Conservation (phyloP, 2,888 invertebrate species). For the Spisula solida region DNA sequence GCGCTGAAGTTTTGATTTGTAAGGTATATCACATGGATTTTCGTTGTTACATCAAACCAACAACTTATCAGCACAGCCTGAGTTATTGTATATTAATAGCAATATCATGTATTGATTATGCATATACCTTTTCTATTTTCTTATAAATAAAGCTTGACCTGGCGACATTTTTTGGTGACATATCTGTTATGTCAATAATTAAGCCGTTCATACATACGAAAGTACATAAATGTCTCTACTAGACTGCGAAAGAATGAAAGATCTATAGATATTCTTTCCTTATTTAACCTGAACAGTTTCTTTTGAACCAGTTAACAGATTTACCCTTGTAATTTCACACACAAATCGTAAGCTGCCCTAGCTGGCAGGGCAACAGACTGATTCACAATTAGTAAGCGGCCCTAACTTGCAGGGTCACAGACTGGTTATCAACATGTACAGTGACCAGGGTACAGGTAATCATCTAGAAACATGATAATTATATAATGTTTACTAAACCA, state of each 20-base stretch:
- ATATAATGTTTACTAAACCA: constrained; percentile 17
- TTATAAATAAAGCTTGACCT: background rate
- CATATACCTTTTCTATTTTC: background rate
- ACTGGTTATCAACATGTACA: background rate
- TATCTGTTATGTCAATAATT: constrained; percentile 18
- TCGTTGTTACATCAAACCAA: background rate
- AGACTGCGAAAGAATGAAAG: background rate
- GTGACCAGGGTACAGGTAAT: background rate
- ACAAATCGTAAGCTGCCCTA: no score
- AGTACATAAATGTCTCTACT: constrained; percentile 16
- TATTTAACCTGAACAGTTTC: no score
- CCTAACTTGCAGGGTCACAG: no score
- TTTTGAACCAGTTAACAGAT: no score
- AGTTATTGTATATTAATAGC: constrained; percentile 1
- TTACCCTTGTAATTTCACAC: no score
- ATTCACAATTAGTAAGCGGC: background rate
- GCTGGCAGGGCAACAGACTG: background rate
- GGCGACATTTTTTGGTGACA: background rate
- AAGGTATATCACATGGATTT: no score
- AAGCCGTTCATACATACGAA: background rate
- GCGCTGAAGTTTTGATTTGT: no score
- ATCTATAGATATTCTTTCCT: background rate
- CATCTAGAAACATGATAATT: background rate
- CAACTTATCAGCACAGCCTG: background rate
- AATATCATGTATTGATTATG: constrained; percentile 20